A percentile compares a stretch with the other conserved stretches of the same genome.
These are phyloP conservation scores for Hipposideros larvatus DNA, from an alignment of 2,797 vertebrate genomes.

Conservation along the genomic window DNA sequence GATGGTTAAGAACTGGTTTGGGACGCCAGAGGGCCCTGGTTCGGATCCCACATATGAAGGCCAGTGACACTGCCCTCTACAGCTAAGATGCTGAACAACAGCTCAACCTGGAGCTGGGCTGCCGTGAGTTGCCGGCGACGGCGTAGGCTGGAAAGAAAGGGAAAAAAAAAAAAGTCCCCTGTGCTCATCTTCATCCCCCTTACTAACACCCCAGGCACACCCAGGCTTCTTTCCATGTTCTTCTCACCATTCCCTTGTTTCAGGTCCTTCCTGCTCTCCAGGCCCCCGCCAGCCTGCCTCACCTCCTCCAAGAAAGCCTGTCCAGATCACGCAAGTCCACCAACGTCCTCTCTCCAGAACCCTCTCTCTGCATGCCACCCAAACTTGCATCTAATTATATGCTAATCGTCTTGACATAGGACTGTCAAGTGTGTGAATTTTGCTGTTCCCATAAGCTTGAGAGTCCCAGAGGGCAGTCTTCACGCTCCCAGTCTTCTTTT, in stretches of 20 bases:
- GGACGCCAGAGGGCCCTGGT: too few species aligned
- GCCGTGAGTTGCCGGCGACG: too few species aligned
- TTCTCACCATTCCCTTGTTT: neutral
- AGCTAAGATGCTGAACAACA: too few species aligned
- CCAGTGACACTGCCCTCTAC: too few species aligned
- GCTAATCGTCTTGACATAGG: neutral
- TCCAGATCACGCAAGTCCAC: neutral
- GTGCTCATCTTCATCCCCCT: neutral
- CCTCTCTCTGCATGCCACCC: neutral
- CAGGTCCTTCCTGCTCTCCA: neutral
- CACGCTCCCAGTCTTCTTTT: neutral
- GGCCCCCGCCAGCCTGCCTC: neutral
- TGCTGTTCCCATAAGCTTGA: neutral
- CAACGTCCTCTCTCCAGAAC: neutral
- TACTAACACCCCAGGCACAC: neutral
- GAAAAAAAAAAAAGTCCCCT: neutral
- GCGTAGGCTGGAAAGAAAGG: too few species aligned
- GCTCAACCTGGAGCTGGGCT: too few species aligned
- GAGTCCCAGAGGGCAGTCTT: neutral
- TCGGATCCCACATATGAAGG: too few species aligned
- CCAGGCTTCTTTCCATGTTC: accelerated
- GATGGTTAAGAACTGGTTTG: too few species aligned
- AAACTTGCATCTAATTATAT: neutral
- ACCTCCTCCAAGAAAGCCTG: neutral
- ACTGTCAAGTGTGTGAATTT: neutral